Conservation (phyloP, 2,113 vertebrate genomes). For the Pogona vitticeps region DNA sequence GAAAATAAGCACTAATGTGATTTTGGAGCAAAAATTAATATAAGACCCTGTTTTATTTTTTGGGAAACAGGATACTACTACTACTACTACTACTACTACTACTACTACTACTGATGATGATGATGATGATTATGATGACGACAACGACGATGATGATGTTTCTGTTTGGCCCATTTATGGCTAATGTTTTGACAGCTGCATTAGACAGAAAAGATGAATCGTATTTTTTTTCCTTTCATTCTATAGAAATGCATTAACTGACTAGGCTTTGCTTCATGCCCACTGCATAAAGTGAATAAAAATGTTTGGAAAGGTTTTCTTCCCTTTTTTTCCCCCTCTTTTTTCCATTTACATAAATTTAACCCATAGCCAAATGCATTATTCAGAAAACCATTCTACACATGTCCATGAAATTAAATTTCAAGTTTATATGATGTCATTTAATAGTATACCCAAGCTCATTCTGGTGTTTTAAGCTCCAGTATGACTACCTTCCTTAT, state of each 20-base stretch:
- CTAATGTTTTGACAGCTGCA: conserved; percentile 48
- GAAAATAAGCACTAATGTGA: no score
- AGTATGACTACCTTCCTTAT: background rate
- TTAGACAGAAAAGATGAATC: conserved; percentile 52
- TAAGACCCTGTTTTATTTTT: no score
- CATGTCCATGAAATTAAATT: background rate
- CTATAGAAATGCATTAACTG: background rate
- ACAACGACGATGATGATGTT: no score
- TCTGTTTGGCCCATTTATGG: background rate
- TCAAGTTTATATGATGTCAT: background rate
- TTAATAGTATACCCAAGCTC: background rate
- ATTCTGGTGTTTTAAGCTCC: background rate
- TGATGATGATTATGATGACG: no score
- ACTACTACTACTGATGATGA: no score
- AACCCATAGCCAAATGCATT: conserved; percentile 19
- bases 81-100: no score
- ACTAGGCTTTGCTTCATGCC: background rate
- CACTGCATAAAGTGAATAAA: background rate
- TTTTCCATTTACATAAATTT: conserved; percentile 1
- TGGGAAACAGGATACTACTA: no score
- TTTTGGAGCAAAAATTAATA: no score
- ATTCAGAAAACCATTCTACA: background rate
- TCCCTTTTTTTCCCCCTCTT: background rate
- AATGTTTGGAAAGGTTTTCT: background rate
- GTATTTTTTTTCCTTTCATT: background rate